Percentiles rank a stretch among this genome's conserved stretches.
phyloP scores from a whole-genome alignment of 2,113 vertebrate species.

The Microtus pennsylvanicus region DNA sequence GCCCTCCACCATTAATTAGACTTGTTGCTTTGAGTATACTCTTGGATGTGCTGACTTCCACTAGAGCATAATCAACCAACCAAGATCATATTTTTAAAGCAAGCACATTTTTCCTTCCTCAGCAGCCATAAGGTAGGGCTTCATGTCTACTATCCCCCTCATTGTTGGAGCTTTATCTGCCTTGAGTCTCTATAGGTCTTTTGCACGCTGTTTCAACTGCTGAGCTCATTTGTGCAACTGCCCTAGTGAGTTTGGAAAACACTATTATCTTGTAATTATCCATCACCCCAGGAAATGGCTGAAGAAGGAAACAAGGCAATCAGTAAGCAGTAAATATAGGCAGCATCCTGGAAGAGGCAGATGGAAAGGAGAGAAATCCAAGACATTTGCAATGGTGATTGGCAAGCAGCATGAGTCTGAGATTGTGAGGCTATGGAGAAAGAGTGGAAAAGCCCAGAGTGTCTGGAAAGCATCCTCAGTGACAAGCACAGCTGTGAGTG shows the following conservation, averaged over 20 bases:
- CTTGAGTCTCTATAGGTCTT: not conserved
- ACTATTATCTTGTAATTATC: not conserved
- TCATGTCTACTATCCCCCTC: not conserved
- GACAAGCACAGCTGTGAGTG: too few species aligned
- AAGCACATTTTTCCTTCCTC: not conserved
- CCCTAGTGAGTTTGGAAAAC: not conserved
- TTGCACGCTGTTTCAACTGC: too few species aligned
- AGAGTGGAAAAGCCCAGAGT: not conserved
- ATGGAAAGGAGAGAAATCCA: not conserved
- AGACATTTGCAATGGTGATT: not conserved
- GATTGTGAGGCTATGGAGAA: not conserved
- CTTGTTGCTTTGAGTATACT: not conserved
- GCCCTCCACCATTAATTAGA: not conserved
- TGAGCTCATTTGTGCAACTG: not conserved
- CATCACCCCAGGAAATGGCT: too few species aligned
- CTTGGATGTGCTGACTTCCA: not conserved
- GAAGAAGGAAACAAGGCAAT: not conserved
- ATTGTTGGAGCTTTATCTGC: not conserved
- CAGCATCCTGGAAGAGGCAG: not conserved
- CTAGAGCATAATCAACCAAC: too few species aligned
- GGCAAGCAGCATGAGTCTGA: too few species aligned
- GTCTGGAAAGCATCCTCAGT: not conserved
- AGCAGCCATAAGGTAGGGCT: not conserved
- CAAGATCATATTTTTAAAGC: not conserved
- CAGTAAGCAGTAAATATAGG: not conserved